Conservation (phyloP, 2,113 vertebrate genomes). For the Bothrops jararaca region DNA sequence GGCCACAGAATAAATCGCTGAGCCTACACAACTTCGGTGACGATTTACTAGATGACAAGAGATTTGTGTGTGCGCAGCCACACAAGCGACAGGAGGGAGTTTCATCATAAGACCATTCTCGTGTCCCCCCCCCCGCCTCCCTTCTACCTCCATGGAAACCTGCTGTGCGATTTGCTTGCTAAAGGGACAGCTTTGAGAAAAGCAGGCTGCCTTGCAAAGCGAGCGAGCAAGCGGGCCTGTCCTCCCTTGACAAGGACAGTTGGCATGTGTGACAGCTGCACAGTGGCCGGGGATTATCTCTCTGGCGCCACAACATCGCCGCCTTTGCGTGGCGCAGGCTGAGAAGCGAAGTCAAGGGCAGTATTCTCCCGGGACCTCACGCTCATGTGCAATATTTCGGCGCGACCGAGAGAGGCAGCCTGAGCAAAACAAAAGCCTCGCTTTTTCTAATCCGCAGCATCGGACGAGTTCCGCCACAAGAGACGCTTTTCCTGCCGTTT, state of each 20-base stretch:
- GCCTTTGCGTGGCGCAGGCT: background rate
- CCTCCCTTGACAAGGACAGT: constrained; percentile 13
- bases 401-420: background rate
- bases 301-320: constrained; percentile 9
- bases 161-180: constrained; percentile 2
- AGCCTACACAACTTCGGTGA: background rate
- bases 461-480: constrained; percentile 9
- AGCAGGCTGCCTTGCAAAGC: background rate
- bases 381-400: background rate
- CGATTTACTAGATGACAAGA: background rate
- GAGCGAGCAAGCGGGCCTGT: constrained; percentile 1
- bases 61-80: background rate
- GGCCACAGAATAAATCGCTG: background rate
- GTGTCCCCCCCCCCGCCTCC: background rate
- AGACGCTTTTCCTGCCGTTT: background rate
- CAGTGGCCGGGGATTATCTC: constrained; percentile 26
- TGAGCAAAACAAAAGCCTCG: background rate
- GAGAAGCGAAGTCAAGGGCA: background rate
- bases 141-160: background rate
- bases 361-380: background rate
- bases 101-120: background rate
- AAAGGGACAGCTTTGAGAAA: background rate
- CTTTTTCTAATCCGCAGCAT: background rate
- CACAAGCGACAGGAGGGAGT: background rate
- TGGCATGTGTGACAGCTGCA: constrained; percentile 36